Conservation (phyloP, 2,113 vertebrate species). For the Mungos mungo region DNA sequence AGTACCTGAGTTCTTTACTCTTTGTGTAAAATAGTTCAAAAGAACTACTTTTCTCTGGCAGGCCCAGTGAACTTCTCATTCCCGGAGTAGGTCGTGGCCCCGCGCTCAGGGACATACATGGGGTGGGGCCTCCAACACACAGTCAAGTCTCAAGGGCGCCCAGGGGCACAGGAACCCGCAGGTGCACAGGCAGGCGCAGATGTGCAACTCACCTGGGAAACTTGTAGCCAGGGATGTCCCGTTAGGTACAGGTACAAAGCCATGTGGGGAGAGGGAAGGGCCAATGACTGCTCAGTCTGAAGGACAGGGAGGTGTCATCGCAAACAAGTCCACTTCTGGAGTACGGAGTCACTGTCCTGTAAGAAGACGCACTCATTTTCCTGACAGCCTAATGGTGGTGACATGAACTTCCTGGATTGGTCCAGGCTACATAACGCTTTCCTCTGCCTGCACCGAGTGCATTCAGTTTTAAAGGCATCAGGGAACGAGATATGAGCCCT, state of each 20-base stretch:
- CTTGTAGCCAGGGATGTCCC: not conserved
- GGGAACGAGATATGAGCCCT: not conserved
- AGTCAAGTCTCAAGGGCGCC: fast-evolving
- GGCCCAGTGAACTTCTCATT: not conserved
- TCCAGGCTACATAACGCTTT: too few species aligned
- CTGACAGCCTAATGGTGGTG: not conserved
- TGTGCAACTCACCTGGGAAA: too few species aligned
- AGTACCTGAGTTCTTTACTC: not conserved
- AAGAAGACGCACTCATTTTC: not conserved
- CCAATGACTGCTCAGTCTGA: too few species aligned
- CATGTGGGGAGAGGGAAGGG: not conserved
- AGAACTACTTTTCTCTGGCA: not conserved
- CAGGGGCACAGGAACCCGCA: not conserved
- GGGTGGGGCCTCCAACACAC: too few species aligned
- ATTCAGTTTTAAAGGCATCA: not conserved
- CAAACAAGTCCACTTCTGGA: not conserved
- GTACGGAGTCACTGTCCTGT: fast-evolving
- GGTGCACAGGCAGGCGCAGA: not conserved
- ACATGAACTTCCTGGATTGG: not conserved
- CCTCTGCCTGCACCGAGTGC: not conserved
- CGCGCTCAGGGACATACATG: not conserved
- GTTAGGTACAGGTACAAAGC: not conserved
- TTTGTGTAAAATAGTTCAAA: not conserved
- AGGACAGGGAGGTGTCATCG: not conserved
- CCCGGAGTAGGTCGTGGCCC: too few species aligned